Evolutionary conservation across 2,888 invertebrate species (phyloP).

Genomic region (Lochmaea capreae): DNA sequence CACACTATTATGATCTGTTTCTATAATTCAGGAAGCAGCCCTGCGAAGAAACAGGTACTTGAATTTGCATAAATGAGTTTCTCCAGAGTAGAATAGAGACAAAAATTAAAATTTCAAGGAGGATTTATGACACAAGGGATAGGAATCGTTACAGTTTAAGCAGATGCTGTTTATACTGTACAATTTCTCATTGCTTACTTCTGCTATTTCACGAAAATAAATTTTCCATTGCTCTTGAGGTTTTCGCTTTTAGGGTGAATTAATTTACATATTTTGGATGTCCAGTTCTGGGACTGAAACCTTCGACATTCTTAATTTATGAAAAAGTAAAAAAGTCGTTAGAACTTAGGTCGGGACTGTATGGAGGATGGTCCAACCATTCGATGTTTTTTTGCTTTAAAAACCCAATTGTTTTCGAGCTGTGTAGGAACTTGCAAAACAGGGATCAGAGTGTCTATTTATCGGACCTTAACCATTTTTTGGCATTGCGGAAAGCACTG

Average conservation of each 20-base stretch:
- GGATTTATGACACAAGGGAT: neutral
- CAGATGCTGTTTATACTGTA: neutral
- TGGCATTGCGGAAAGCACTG: too few species aligned
- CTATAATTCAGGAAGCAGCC: neutral
- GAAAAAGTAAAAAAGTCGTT: too few species aligned
- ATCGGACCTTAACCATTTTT: too few species aligned
- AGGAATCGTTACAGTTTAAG: neutral
- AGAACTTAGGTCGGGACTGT: too few species aligned
- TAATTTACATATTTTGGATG: neutral
- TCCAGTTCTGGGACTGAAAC: too few species aligned
- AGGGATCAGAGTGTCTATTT: too few species aligned
- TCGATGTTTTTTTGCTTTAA: too few species aligned
- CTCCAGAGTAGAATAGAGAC: neutral
- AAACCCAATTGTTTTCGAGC: too few species aligned
- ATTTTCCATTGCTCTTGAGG: neutral
- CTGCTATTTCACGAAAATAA: neutral
- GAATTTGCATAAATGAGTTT: constrained; percentile 6
- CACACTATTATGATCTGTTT: neutral
- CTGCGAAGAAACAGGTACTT: neutral
- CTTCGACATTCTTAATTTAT: too few species aligned
- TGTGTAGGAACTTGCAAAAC: too few species aligned
- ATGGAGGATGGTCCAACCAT: too few species aligned
- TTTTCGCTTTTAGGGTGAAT: neutral
- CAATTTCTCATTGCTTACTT: neutral
- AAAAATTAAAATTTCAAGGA: neutral